Base-by-base conservation (phyloP, 1,140 invertebrate genomes). In the Helicoverpa zea region DNA sequence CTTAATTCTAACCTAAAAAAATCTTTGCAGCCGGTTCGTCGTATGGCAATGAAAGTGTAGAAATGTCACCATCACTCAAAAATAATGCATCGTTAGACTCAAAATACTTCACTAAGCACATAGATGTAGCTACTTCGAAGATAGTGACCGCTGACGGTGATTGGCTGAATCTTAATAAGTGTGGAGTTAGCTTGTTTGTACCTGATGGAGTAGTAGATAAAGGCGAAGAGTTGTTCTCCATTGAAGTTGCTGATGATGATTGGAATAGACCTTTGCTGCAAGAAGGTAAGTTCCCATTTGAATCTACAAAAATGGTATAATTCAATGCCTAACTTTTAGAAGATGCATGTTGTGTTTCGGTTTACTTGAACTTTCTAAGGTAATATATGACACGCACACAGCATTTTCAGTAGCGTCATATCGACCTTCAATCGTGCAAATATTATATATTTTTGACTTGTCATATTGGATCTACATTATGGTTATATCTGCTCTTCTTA, bases 191-290 rank as follows among this genome's bases (percentile, higher is more conserved):
- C 83, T 87, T 97, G 78, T 97, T 96, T 2, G 94, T 97, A 16
- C 97, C 97, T 23, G 97, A 97, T 88, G 97, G 97, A 30, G 96
- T 97, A 3, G 90, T 97, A 3, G 94, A 95, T 56, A 96, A 96
- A 81, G 96, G 96, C 0, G 93, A 96, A 18, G 96, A 97, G 84
- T 95, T 97, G 81, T 95, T 97, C 23, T 97, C 96, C 83, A 90
- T 97, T 73, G 96, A 97, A 23, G 96, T 97, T 4, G 95, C 96
- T n/a, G 96, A 97, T 81, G 97, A 97, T 83, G 97, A 97, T 82
- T 96, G 96, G 90, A 96, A 97, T 86, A 92, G 96, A 77, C 97
- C 97, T 2, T 92, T 96, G 84, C 91, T 97, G 59, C 94, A 95
- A 86, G 96, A 95, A 89, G 97, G 97, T 98, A 95, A 95, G 90